Evolutionary conservation across 2,888 invertebrate species (phyloP).

Genomic region (Ligdia adustata): DNA sequence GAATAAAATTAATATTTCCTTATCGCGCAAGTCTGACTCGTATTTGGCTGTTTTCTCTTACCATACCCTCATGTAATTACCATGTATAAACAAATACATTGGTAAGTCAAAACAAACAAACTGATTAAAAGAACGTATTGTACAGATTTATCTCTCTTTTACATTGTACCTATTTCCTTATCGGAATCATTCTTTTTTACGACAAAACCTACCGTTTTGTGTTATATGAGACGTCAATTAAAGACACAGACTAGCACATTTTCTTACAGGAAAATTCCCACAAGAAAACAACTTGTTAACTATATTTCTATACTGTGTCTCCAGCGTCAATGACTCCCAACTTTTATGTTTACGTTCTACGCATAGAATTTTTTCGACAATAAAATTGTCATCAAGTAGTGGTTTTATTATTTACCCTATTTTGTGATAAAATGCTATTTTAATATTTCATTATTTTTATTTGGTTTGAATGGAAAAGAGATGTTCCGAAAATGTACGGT

Average conservation of each 20-base stretch:
- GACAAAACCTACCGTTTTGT: constrained; percentile 9
- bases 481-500: too few species aligned
- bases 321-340: constrained; percentile 26
- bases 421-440: too few species aligned
- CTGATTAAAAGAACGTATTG: constrained; percentile 20
- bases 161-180: constrained; percentile 6
- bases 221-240: constrained; percentile 6
- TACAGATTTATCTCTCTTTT: constrained; percentile 12
- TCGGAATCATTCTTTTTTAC: constrained; percentile 14
- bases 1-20: too few species aligned
- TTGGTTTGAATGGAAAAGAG: too few species aligned
- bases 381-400: constrained; percentile 32
- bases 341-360: constrained; percentile 35
- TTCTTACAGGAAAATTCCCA: neutral
- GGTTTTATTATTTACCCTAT: constrained; percentile 34
- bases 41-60: too few species aligned
- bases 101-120: constrained; percentile 10
- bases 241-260: constrained; percentile 16
- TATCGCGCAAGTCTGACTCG: too few species aligned
- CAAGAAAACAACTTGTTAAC: neutral
- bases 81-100: too few species aligned
- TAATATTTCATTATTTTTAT: too few species aligned
- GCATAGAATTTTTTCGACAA: constrained; percentile 31
- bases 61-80: too few species aligned
- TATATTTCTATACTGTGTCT: constrained; percentile 18